phyloP scores from a whole-genome alignment of 2,113 vertebrate genomes.

The Atherinomorus stipes region DNA sequence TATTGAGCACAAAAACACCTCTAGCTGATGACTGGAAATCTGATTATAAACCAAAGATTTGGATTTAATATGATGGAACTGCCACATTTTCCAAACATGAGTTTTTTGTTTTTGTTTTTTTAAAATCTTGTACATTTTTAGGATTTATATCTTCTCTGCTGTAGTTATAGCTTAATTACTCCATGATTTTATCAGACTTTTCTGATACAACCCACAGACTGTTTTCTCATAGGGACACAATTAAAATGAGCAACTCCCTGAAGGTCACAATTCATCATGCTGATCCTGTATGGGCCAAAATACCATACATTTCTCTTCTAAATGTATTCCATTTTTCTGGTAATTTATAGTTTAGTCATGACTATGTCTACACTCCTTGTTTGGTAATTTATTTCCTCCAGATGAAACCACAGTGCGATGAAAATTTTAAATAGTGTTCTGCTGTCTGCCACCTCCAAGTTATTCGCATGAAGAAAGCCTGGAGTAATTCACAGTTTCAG shows the following conservation, averaged over 20 bases:
- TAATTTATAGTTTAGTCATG: conserved; percentile 42
- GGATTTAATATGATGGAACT: neutral
- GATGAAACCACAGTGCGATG: conserved; percentile 19
- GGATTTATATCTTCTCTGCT: conserved; percentile 2
- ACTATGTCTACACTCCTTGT: neutral
- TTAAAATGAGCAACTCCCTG: conserved; percentile 14
- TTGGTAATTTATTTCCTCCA: conserved; percentile 24
- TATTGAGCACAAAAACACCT: too few species aligned
- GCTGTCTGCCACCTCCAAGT: conserved; percentile 9
- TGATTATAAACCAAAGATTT: neutral
- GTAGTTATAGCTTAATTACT: conserved; percentile 2
- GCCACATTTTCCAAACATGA: neutral
- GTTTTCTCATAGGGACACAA: conserved; percentile 9
- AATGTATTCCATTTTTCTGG: conserved; percentile 29
- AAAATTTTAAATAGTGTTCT: conserved; percentile 34
- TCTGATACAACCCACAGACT: neutral
- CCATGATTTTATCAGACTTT: neutral
- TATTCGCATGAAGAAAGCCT: conserved; percentile 14
- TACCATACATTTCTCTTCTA: neutral
- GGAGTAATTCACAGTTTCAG: conserved; percentile 44
- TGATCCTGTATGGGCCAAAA: neutral
- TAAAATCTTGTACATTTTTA: too few species aligned
- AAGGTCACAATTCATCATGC: conserved; percentile 46
- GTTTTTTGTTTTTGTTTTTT: too few species aligned
- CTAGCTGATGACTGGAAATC: too few species aligned